A percentile compares a stretch with the other conserved stretches of the same genome.
These are phyloP conservation scores for Cotesia chilonis DNA, from an alignment of 1,140 invertebrate species.

Conservation along the genomic window DNA sequence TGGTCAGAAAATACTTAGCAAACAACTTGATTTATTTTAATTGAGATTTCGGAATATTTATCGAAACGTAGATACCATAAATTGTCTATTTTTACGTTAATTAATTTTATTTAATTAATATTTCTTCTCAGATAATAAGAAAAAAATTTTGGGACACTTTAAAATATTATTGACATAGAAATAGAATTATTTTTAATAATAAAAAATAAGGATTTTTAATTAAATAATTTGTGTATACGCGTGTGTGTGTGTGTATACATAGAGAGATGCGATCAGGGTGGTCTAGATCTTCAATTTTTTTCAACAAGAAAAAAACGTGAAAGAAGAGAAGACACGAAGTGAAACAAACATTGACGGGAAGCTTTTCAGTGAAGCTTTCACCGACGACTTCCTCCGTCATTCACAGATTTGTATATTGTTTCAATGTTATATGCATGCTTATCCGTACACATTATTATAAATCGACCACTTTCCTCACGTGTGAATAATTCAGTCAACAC, in stretches of 20 bases:
- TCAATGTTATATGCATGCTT: slow-evolving; percentile 1
- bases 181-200: too few species aligned
- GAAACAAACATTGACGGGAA: slow-evolving; percentile 29
- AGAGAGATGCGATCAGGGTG: slow-evolving; percentile 15
- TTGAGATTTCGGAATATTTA: too few species aligned
- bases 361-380: slow-evolving; percentile 29
- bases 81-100: too few species aligned
- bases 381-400: slow-evolving; percentile 26
- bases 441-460: slow-evolving; percentile 8
- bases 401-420: slow-evolving; percentile 31
- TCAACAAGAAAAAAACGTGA: slow-evolving; percentile 12
- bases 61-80: too few species aligned
- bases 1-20: too few species aligned
- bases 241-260: background rate
- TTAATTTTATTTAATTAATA: too few species aligned
- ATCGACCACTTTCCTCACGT: background rate
- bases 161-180: too few species aligned
- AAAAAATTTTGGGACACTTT: too few species aligned
- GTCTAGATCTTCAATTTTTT: slow-evolving; percentile 5
- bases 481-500: background rate
- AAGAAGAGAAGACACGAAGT: slow-evolving; percentile 28
- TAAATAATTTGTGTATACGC: background rate
- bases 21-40: too few species aligned
- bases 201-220: too few species aligned
- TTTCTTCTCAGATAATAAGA: too few species aligned